Evolutionary conservation across 1,140 invertebrate genomes (phyloP).

Genomic region (Octopus sinensis): DNA sequence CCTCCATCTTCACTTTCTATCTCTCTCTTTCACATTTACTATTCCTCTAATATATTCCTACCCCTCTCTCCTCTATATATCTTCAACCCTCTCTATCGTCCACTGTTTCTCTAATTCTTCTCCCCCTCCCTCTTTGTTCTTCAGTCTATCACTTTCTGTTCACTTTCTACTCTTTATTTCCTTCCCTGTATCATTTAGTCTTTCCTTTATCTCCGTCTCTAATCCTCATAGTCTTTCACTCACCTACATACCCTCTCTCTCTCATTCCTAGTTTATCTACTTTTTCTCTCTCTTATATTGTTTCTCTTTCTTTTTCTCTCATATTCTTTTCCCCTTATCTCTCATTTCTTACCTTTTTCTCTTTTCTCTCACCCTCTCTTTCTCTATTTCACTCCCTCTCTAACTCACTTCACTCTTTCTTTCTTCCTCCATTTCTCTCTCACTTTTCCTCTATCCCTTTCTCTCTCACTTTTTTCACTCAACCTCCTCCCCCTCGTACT

Average conservation of each 20-base stretch:
- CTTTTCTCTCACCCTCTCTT: background rate
- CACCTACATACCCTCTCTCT: background rate
- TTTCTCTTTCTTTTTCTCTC: background rate
- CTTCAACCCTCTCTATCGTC: background rate
- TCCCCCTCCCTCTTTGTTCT: background rate
- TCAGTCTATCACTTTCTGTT: background rate
- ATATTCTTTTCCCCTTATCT: background rate
- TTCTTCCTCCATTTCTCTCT: background rate
- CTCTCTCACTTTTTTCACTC: background rate
- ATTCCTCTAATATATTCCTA: background rate
- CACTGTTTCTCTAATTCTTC: background rate
- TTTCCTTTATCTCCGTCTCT: background rate
- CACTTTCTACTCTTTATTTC: background rate
- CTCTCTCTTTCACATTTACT: background rate
- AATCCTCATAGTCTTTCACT: background rate
- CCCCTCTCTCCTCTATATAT: background rate
- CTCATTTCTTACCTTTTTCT: background rate
- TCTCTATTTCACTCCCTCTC: background rate
- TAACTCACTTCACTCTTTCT: background rate
- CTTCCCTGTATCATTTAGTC: background rate
- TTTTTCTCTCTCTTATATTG: background rate
- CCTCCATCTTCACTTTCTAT: background rate
- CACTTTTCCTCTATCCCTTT: background rate
- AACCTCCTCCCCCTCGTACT: background rate
- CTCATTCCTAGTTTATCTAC: background rate